Evolutionary conservation across 1,140 invertebrate genomes (phyloP).

Genomic region (Bombus cullumanus): DNA sequence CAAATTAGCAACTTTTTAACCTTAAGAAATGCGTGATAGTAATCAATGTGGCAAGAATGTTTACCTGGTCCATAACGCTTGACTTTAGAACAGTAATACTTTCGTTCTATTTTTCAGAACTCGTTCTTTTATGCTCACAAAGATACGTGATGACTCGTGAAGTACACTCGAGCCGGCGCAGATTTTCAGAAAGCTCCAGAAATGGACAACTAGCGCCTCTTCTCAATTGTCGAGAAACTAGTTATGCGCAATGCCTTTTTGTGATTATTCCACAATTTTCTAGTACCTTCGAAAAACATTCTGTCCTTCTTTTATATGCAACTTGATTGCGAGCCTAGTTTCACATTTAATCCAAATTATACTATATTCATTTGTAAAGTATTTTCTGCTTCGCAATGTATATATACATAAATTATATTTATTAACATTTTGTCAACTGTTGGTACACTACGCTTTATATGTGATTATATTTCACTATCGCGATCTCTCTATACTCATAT

Average conservation of each 20-base stretch:
- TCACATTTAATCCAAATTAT: neutral
- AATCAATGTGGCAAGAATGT: neutral
- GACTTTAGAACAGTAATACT: neutral
- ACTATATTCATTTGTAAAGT: neutral
- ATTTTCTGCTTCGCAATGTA: neutral
- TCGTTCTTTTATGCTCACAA: slow-evolving; percentile 17
- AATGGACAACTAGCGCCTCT: slow-evolving; percentile 58
- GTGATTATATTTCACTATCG: neutral
- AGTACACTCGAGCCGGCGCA: slow-evolving; percentile 57
- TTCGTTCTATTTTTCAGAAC: slow-evolving; percentile 21
- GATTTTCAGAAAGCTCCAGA: slow-evolving; percentile 65
- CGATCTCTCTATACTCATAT: neutral
- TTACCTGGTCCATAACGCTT: slow-evolving; percentile 65
- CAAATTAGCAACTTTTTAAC: neutral
- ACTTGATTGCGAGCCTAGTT: neutral
- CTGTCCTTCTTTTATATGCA: neutral
- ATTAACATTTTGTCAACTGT: neutral
- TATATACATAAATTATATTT: neutral
- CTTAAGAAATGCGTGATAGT: neutral
- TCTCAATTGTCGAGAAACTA: slow-evolving; percentile 31
- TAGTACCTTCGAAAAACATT: slow-evolving; percentile 41
- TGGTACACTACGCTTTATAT: neutral
- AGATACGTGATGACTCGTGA: slow-evolving; percentile 59
- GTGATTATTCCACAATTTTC: slow-evolving; percentile 37
- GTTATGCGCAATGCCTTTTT: neutral